Conservation (phyloP, 2,888 invertebrate species). For the Nudaria mundana region DNA sequence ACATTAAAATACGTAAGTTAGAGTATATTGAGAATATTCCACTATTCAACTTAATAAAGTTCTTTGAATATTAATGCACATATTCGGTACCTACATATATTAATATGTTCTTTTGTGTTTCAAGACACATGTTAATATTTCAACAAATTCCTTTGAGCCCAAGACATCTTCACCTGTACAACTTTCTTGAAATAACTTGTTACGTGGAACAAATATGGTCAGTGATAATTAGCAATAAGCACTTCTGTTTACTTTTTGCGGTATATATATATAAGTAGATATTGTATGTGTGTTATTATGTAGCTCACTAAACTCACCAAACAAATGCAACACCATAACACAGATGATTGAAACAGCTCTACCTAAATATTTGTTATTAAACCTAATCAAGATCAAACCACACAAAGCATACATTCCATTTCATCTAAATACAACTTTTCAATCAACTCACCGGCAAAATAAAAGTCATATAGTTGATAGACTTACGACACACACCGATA, state of each 20-base stretch:
- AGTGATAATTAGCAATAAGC: too few relatives aligned
- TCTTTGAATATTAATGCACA: constrained; percentile 20
- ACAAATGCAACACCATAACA: too few relatives aligned
- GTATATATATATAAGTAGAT: too few relatives aligned
- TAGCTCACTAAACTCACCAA: too few relatives aligned
- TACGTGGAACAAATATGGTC: too few relatives aligned
- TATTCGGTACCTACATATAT: not conserved
- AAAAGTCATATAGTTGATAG: constrained; percentile 10
- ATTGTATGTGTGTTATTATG: too few relatives aligned
- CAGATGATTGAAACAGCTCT: too few relatives aligned
- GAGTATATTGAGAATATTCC: constrained; percentile 24
- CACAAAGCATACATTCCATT: constrained; percentile 19
- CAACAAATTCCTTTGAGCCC: too few relatives aligned
- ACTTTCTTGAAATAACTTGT: not conserved
- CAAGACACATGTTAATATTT: not conserved
- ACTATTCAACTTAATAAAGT: constrained; percentile 21
- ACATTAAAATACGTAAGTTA: constrained; percentile 35
- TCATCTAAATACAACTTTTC: constrained; percentile 12
- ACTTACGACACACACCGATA: constrained; percentile 21
- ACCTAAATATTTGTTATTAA: constrained; percentile 8
- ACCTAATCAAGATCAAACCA: constrained; percentile 8
- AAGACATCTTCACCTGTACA: not conserved
- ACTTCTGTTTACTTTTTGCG: too few relatives aligned
- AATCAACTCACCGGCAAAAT: constrained; percentile 14
- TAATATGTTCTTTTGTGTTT: not conserved